phyloP scores from a whole-genome alignment of 2,888 invertebrate species.

The Plagodis pulveraria region DNA sequence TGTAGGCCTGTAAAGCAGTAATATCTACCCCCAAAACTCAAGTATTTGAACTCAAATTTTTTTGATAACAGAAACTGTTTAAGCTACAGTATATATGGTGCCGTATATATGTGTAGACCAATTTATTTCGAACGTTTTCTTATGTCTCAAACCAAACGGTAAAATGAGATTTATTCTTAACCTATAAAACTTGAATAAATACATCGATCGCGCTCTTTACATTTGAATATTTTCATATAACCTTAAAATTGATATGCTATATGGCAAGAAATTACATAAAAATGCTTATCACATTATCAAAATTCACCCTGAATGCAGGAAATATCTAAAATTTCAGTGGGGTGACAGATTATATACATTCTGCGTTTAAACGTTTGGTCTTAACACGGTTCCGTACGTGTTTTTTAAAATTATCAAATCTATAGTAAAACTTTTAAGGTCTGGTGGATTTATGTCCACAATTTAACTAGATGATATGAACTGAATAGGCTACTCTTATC shows the following conservation, averaged over 20 bases:
- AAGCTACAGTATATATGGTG: not conserved
- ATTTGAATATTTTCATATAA: not conserved
- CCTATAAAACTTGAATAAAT: constrained; percentile 1
- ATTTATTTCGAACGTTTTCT: not conserved
- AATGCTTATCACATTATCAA: too few species aligned
- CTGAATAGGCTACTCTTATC: constrained; percentile 8
- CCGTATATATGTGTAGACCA: not conserved
- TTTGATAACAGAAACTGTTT: not conserved
- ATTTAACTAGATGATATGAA: too few species aligned
- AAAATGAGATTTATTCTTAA: not conserved
- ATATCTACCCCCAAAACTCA: not conserved
- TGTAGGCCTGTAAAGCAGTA: too few species aligned
- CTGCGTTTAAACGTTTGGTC: constrained; percentile 25
- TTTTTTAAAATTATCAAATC: constrained; percentile 29
- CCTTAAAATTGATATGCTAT: not conserved
- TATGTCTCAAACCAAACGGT: not conserved
- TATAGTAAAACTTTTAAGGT: constrained; percentile 22
- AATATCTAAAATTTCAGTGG: constrained; percentile 10
- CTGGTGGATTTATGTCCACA: constrained; percentile 1
- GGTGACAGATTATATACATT: constrained; percentile 18
- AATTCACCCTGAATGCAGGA: too few species aligned
- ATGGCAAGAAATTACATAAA: not conserved
- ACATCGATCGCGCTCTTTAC: not conserved
- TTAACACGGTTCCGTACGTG: constrained; percentile 23
- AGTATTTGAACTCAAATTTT: not conserved